Base-by-base conservation (phyloP, 2,888 invertebrate species). In the Drosophila incognita region DNA sequence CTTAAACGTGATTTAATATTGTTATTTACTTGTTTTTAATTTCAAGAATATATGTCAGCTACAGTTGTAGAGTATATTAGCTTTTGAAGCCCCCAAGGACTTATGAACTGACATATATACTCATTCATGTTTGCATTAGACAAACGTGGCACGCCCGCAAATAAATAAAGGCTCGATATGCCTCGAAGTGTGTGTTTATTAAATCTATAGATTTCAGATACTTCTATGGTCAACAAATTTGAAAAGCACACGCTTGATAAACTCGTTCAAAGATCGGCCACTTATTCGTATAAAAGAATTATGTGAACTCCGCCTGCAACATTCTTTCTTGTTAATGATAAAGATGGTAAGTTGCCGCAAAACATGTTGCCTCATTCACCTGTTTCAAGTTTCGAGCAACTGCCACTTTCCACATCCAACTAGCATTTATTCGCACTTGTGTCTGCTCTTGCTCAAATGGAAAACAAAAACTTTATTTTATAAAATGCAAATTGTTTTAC, bases 401-500 rank as follows among this genome's bases (percentile, higher is more conserved):
- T 63, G 62, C 13, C 40, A 24, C 18, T 46, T n/a, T 2, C 6
- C 56, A 46, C 21, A 35, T 21, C 18, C 21, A 40, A 65, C 31
- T 56, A 52, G 31, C 33, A 31, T 24, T 67, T n/a, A 35, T 46
- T 21, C 51, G 24, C 18, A 63, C n/a, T 53, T 38, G 29, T 13
- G 40, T 57, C 21, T 27, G 8, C n/a, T 2, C 29, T 29, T 11
- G 15, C 40, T 57, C 10, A 21, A 29, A 11, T 27, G 40, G 49
- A 56, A 73, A 82, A 70, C 65, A 66, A 57, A 68, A 85, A 83
- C 69, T 82, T 82, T 78, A 68, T 73, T 71, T 62, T 71, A 81
- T 81, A 62, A 84, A 83, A 84, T 84, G 84, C 84, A 86, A 85
- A 85, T 86, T 82, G 81, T 74, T 86, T 81, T 68, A 60, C 73